Percentiles rank a stretch among this genome's conserved stretches.
Evolutionary conservation across 1,140 invertebrate species (phyloP).

Genomic region (Heterodera carotae): DNA sequence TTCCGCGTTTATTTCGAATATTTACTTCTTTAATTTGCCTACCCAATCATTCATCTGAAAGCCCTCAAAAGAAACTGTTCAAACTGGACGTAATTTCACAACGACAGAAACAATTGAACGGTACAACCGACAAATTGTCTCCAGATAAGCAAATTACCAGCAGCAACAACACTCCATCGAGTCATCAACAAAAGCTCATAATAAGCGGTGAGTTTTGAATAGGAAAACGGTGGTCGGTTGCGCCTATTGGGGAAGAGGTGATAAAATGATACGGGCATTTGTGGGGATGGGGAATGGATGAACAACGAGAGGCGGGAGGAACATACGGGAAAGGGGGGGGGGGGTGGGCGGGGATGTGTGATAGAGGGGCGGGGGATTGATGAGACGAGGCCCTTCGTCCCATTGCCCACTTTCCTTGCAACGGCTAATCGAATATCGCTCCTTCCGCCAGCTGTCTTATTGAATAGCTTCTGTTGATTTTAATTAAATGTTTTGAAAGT

Average conservation of each 20-base stretch:
- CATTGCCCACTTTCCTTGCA: not conserved
- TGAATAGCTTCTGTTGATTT: not conserved
- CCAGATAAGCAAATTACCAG: not conserved
- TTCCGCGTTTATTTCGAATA: too few species aligned
- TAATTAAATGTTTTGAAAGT: too few species aligned
- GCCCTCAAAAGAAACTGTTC: not conserved
- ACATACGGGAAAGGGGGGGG: not conserved
- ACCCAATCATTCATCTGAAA: not conserved
- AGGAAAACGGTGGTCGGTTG: too few species aligned
- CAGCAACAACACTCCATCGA: not conserved
- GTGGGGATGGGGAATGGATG: too few species aligned
- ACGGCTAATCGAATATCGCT: constrained; percentile 4
- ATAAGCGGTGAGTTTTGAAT: not conserved
- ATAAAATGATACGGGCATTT: too few species aligned
- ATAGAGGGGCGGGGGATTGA: not conserved
- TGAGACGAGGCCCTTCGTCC: too few species aligned
- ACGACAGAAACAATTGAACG: constrained; percentile 29
- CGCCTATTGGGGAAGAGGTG: too few species aligned
- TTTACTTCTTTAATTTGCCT: too few species aligned
- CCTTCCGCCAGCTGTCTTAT: not conserved
- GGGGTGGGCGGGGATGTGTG: constrained; percentile 11
- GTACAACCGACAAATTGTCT: not conserved
- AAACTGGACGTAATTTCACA: constrained; percentile 33
- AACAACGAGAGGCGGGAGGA: not conserved
- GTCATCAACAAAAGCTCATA: not conserved